phyloP scores from a whole-genome alignment of 2,797 vertebrate genomes.

The Cercopithecus mitis region DNA sequence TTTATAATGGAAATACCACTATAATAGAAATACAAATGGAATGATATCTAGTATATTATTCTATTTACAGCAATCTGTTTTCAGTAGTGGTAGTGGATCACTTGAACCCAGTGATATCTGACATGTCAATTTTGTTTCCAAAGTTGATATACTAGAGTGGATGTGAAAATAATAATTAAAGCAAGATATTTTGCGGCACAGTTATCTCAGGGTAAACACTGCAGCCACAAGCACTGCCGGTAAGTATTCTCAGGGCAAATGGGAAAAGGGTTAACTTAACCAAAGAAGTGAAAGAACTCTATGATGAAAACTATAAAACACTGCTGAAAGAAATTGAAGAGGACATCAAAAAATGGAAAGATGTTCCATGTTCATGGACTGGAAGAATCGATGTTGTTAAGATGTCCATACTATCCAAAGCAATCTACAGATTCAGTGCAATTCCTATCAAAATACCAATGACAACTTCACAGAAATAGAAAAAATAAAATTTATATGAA shows the following conservation, averaged over 20 bases:
- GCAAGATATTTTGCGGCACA: neutral
- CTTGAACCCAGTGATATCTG: neutral
- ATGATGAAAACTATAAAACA: neutral
- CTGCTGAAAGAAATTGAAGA: neutral
- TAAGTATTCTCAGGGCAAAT: neutral
- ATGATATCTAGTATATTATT: neutral
- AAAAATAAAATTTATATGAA: neutral
- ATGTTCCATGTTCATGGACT: neutral
- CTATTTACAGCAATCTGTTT: neutral
- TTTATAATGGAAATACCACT: neutral
- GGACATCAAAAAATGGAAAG: neutral
- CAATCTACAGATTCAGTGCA: neutral
- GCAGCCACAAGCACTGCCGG: neutral
- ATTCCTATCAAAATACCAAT: neutral
- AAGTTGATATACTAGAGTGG: neutral
- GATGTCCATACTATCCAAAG: neutral
- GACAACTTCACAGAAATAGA: neutral
- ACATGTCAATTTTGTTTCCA: neutral
- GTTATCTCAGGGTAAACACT: neutral
- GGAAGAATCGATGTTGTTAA: neutral
- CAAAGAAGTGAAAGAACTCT: neutral
- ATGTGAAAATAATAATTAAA: neutral
- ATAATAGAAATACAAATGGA: neutral
- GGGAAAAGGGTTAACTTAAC: neutral
- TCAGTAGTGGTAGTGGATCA: neutral